phyloP scores from a whole-genome alignment of 2,113 vertebrate genomes.

The Steatornis caripensis region DNA sequence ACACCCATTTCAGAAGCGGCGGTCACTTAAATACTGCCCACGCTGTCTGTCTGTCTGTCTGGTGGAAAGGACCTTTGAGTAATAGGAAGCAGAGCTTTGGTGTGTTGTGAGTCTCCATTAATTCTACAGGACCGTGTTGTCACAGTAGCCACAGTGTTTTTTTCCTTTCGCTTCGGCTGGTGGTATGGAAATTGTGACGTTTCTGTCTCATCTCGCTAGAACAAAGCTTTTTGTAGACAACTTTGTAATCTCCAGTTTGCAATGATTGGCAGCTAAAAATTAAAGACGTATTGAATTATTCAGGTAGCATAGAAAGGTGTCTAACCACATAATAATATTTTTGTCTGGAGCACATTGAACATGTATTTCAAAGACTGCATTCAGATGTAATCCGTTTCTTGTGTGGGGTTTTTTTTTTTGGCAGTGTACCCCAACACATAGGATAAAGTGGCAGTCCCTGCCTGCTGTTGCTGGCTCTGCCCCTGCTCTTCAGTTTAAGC shows the following conservation, averaged over 20 bases:
- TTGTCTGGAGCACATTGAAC: background rate
- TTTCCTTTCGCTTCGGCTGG: background rate
- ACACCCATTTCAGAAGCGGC: background rate
- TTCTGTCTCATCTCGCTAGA: slow-evolving; percentile 21
- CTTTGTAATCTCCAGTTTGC: background rate
- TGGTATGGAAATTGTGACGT: background rate
- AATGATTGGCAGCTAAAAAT: background rate
- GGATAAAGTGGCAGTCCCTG: background rate
- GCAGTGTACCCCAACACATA: background rate
- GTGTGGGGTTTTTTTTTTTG: background rate
- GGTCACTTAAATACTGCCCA: background rate
- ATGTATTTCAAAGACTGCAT: background rate
- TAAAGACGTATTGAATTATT: slow-evolving; percentile 21
- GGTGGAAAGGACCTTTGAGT: background rate
- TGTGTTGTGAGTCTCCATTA: background rate
- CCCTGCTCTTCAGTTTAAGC: background rate
- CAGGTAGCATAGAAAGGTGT: background rate
- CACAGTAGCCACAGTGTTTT: background rate
- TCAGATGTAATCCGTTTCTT: background rate
- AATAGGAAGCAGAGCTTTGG: background rate
- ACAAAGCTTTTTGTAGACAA: background rate
- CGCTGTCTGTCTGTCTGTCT: background rate
- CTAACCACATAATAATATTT: background rate
- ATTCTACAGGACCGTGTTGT: background rate
- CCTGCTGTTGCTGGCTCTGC: background rate